Conservation (phyloP, 2,888 invertebrate genomes). For the Acanthoscelides obtectus region DNA sequence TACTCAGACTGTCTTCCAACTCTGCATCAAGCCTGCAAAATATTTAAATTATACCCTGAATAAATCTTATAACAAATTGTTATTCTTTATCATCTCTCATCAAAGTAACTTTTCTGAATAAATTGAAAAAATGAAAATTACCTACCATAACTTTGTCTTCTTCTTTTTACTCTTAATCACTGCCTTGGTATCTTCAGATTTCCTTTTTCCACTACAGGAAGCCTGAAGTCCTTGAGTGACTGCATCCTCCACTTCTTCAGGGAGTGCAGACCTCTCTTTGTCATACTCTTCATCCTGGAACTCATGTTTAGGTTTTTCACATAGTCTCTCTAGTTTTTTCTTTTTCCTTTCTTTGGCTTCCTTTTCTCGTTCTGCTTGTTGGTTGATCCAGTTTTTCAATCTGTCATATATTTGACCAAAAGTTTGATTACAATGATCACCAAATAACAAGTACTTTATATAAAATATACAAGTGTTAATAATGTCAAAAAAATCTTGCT, state of each 20-base stretch:
- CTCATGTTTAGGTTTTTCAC: constrained; percentile 77
- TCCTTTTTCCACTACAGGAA: constrained; percentile 41
- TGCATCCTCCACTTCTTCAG: constrained; percentile 79
- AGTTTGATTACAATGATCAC: no score
- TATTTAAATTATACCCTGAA: no score
- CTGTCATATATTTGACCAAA: no score
- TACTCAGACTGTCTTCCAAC: constrained; percentile 35
- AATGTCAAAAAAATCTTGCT: no score
- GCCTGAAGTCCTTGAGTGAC: constrained; percentile 76
- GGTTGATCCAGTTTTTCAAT: constrained; percentile 84
- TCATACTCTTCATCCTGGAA: constrained; percentile 80
- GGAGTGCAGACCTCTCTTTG: constrained; percentile 66
- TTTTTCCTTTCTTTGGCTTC: constrained; percentile 72
- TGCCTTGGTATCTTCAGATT: constrained; percentile 24
- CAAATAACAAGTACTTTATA: no score
- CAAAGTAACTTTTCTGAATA: no score
- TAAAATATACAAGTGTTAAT: no score
- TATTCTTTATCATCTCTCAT: no score
- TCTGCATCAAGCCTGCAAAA: constrained; percentile 36
- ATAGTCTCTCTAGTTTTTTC: constrained; percentile 71
- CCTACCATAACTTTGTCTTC: constrained; percentile 42
- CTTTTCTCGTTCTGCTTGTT: constrained; percentile 78
- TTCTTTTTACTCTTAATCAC: constrained; percentile 30
- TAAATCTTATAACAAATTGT: no score
- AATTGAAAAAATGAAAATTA: not conserved